A percentile compares a stretch with the other conserved stretches of the same genome.
These are phyloP conservation scores for Gobio gobio DNA, from an alignment of 2,113 vertebrate species.

Conservation along the genomic window DNA sequence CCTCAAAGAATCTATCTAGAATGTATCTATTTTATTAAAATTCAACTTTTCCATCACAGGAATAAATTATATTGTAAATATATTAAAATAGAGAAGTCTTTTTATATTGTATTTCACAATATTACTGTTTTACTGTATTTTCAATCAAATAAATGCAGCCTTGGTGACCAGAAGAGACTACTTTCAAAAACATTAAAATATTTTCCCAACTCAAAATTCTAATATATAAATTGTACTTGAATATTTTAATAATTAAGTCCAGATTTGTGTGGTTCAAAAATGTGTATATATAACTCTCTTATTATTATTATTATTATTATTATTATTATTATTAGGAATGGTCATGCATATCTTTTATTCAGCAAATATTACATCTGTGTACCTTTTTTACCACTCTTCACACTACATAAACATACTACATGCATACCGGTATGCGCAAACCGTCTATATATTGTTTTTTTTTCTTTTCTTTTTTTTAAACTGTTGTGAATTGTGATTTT, in stretches of 20 bases:
- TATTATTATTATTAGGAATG: background rate
- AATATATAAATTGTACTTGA: background rate
- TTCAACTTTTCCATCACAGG: background rate
- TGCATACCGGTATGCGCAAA: no score
- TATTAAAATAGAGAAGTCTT: background rate
- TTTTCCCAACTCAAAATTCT: no score
- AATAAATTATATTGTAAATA: background rate
- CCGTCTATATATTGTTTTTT: no score
- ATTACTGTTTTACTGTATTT: background rate
- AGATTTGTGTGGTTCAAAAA: background rate
- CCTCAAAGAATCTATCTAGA: no score
- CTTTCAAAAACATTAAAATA: background rate
- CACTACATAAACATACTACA: no score
- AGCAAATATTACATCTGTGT: no score
- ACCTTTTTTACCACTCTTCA: no score
- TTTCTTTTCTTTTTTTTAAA: background rate
- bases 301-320: background rate
- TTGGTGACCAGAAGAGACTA: background rate
- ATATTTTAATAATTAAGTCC: background rate
- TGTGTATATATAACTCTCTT: background rate
- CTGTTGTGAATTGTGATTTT: background rate
- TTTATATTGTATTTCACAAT: background rate
- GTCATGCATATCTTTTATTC: background rate
- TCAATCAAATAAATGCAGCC: background rate
- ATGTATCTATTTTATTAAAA: background rate